Conservation (phyloP, 2,797 vertebrate species). For the Chrysolophus pictus region DNA sequence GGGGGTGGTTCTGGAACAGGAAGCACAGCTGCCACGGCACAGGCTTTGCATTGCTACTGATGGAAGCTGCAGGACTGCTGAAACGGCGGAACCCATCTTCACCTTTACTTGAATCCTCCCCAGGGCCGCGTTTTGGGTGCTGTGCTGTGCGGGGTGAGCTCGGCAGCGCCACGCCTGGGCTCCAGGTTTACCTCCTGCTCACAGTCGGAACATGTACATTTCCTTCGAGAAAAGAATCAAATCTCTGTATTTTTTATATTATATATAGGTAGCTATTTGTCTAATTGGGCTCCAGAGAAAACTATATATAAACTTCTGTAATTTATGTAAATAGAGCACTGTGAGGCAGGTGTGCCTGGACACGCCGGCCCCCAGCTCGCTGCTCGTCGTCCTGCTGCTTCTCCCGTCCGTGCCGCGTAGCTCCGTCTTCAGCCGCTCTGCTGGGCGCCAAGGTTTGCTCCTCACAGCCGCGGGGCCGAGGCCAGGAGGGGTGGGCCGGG, state of each 20-base stretch:
- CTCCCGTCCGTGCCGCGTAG: background rate
- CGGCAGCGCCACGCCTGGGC: constrained; percentile 71
- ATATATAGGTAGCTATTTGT: constrained; percentile 73
- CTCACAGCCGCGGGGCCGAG: no score
- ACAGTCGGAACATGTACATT: constrained; percentile 75
- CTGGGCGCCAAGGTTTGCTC: background rate
- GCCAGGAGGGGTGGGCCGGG: background rate
- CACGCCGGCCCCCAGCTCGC: background rate
- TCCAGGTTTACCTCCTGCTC: constrained; percentile 73
- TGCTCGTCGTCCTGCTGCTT: constrained; percentile 30
- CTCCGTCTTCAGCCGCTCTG: background rate
- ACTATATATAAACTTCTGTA: constrained; percentile 19
- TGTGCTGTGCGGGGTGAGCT: constrained; percentile 79
- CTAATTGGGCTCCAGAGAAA: constrained; percentile 69
- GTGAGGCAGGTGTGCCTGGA: constrained; percentile 65
- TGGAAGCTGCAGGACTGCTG: background rate
- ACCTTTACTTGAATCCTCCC: constrained; percentile 80
- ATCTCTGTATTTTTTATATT: constrained; percentile 81
- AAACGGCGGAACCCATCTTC: constrained; percentile 68
- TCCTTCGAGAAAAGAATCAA: constrained; percentile 70
- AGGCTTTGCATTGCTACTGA: constrained; percentile 77
- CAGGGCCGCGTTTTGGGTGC: constrained; percentile 13
- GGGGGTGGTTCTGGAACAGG: background rate
- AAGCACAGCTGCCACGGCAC: constrained; percentile 51
- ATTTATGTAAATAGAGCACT: constrained; percentile 44